Percentiles rank a stretch among this genome's conserved stretches.
phyloP scores from a whole-genome alignment of 2,113 vertebrate species.

The Tachycineta bicolor region DNA sequence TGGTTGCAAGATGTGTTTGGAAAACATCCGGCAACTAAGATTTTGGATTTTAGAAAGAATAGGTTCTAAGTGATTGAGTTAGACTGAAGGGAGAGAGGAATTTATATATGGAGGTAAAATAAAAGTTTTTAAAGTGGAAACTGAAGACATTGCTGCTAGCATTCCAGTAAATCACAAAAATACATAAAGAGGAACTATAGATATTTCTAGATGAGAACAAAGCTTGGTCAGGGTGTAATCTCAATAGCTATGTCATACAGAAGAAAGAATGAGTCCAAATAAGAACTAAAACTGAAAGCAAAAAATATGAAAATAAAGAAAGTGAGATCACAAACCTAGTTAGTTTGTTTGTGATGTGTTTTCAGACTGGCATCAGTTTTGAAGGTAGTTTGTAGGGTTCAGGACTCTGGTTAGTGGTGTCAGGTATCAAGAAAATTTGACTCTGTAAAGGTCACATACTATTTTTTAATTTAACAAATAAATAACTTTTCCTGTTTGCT shows the following conservation, averaged over 20 bases:
- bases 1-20: neutral
- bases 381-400: neutral
- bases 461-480: neutral
- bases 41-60: neutral
- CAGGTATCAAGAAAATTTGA: neutral
- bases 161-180: neutral
- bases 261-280: neutral
- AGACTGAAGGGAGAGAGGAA: neutral
- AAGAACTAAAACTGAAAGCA: neutral
- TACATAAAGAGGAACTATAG: neutral
- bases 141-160: neutral
- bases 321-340: neutral
- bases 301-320: neutral
- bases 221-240: neutral
- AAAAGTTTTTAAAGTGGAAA: neutral
- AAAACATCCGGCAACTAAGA: neutral
- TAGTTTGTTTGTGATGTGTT: neutral
- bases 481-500: neutral
- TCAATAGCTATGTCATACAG: neutral
- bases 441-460: neutral
- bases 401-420: neutral
- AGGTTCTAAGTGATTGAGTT: neutral
- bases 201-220: neutral
- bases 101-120: neutral
- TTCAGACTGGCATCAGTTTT: neutral